A percentile compares a stretch with the other conserved stretches of the same genome.
Conservation (phyloP, 1,140 invertebrate genomes). For the Drosophila ercepeae region DNA sequence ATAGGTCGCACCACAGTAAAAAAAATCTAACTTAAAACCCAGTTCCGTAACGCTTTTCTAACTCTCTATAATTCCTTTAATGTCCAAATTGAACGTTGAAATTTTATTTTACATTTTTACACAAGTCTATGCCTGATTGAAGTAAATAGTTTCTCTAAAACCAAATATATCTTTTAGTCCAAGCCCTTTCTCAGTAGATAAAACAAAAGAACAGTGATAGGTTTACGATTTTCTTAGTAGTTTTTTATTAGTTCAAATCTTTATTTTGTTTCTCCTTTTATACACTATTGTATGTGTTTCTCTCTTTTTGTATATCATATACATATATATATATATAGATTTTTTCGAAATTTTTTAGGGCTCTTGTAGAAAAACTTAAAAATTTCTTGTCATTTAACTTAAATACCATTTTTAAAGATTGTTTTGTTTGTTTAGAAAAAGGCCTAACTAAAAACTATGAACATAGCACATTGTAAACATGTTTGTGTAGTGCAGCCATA, state of each 20-base stretch:
- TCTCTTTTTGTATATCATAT: slow-evolving; percentile 48
- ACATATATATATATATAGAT: slow-evolving; percentile 43
- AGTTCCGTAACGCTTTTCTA: neutral
- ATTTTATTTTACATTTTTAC: slow-evolving; percentile 16
- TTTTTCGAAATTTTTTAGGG: slow-evolving; percentile 66
- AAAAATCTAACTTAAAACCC: neutral
- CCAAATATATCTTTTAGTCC: too few species aligned
- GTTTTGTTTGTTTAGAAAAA: slow-evolving; percentile 48
- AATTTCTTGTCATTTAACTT: slow-evolving; percentile 61
- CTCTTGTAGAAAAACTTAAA: slow-evolving; percentile 71
- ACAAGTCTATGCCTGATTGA: slow-evolving; percentile 6
- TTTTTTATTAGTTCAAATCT: slow-evolving; percentile 55
- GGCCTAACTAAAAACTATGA: slow-evolving; percentile 79
- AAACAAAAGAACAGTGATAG: too few species aligned
- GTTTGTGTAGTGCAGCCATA: slow-evolving; percentile 73
- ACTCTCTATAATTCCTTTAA: neutral
- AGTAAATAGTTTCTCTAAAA: neutral
- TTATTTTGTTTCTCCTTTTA: slow-evolving; percentile 53
- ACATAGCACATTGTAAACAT: slow-evolving; percentile 72
- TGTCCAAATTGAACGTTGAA: slow-evolving; percentile 44
- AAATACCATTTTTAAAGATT: slow-evolving; percentile 36
- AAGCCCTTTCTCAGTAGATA: too few species aligned
- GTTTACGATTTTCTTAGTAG: slow-evolving; percentile 9
- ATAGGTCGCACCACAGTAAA: neutral
- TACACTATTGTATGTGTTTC: slow-evolving; percentile 65